Conservation (phyloP, 1,140 invertebrate species). For the Ericerus pela region DNA sequence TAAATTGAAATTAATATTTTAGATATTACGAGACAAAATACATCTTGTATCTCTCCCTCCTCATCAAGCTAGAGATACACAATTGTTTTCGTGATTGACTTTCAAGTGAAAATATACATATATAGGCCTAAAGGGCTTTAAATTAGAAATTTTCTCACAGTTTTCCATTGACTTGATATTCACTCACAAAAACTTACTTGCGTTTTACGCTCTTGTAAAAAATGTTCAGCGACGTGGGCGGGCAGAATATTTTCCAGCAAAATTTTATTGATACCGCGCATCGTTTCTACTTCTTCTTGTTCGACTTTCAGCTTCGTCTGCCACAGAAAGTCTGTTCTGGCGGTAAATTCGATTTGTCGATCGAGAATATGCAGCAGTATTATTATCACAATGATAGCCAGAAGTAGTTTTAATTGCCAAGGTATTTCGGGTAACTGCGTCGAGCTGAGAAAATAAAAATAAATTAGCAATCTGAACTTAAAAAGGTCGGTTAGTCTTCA, state of each 20-base stretch:
- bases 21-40: too few relatives aligned
- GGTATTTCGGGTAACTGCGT: conserved; percentile 39
- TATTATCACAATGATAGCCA: conserved; percentile 43
- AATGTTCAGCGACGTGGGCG: conserved; percentile 87
- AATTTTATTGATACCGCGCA: conserved; percentile 86
- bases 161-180: too few relatives aligned
- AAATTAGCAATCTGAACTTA: too few relatives aligned
- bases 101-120: too few relatives aligned
- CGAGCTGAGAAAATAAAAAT: conserved; percentile 33
- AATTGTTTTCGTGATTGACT: too few relatives aligned
- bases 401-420: conserved; percentile 42
- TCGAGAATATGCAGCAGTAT: conserved; percentile 59
- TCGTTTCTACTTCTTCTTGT: conserved; percentile 86
- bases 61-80: too few relatives aligned
- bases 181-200: conserved; percentile 34
- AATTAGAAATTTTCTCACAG: too few relatives aligned
- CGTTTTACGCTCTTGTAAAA: conserved; percentile 49
- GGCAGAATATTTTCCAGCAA: conserved; percentile 93
- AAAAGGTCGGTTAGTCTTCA: too few relatives aligned
- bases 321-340: conserved; percentile 81
- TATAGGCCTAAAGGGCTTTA: too few relatives aligned
- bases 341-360: conserved; percentile 70
- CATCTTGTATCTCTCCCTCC: too few relatives aligned
- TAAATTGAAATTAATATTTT: too few relatives aligned
- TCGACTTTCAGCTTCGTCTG: conserved; percentile 79